Percentiles rank a stretch among this genome's conserved stretches.
Evolutionary conservation across 2,888 invertebrate species (phyloP).

Genomic region (Crocallis elinguaria): DNA sequence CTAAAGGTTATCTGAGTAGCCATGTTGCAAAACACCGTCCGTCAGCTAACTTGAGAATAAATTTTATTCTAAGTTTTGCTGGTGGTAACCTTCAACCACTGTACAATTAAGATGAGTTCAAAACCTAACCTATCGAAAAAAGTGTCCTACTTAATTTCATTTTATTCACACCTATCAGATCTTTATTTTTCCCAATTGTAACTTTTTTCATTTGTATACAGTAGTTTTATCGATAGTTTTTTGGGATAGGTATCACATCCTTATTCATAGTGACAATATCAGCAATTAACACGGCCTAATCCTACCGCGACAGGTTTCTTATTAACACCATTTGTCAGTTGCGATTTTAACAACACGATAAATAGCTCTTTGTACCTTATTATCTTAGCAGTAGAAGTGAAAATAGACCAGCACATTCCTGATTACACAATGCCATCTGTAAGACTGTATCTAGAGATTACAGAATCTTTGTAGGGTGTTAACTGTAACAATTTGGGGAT

Average conservation of each 20-base stretch:
- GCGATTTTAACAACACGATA: constrained; percentile 41
- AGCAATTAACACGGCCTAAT: constrained; percentile 77
- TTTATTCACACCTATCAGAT: no score
- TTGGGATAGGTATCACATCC: constrained; percentile 34
- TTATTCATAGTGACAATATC: constrained; percentile 57
- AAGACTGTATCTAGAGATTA: constrained; percentile 16
- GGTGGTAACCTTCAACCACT: no score
- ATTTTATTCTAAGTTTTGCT: no score
- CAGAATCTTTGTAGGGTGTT: background rate
- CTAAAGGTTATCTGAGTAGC: no score
- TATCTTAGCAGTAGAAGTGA: background rate
- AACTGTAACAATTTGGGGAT: background rate
- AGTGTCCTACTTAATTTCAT: no score
- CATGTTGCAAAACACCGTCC: no score
- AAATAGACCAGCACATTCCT: background rate
- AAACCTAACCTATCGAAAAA: no score
- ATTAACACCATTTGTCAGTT: constrained; percentile 80
- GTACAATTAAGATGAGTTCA: no score
- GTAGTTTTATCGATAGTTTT: constrained; percentile 3
- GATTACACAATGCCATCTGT: constrained; percentile 5
- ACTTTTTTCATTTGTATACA: background rate
- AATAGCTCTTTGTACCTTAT: constrained; percentile 32
- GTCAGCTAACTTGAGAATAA: no score
- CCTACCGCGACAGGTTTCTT: constrained; percentile 81
- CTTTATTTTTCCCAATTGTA: no score